Base-by-base conservation (phyloP, 2,888 invertebrate species). In the Eupeodes luniger region DNA sequence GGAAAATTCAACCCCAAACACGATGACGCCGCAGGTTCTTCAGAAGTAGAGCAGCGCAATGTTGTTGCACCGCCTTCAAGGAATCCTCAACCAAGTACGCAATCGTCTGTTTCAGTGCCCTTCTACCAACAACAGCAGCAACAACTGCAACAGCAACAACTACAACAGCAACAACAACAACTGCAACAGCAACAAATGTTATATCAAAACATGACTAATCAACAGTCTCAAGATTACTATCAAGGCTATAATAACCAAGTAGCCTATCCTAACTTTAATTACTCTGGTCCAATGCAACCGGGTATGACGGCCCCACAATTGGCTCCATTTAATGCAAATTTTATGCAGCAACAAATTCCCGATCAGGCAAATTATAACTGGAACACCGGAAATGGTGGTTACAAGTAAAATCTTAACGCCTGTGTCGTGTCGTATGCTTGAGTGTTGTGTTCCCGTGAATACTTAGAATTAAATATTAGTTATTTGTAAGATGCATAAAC, bases 81-180 rank as follows among this genome's bases (percentile, higher is more conserved):
- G 44, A 72, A 61, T 51, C 3, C 72, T n/a, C 89, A 66, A 40
- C 72, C 55, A 36, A 7, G n/a, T 19, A 4, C 72, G 44, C 70
- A 70, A 27, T 5, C 78, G 57, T 51, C 85, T 53, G 83, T 19
- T 62, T 90, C 90, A 16, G 89, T 91, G 62, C 89, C 90, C 12
- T 90, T 88, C n/a, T 90, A 90, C 69, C 90, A 91, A 55, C 91
- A 90, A 34, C 90, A 90, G 51, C 89, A 83, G 59, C 78, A 90
- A 76, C 90, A 90, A 47, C 74, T 61, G 16, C 82, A 81, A 19
- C 81, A 84, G 47, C 85, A 67, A 9, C 90, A 81, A 7, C 90
- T 88, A 27, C 27, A 27, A 27, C 27, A 1, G 2, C 27, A 27
- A 27, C 27, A 27, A 3, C 90, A 90, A 47, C 74, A 62, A n/a